Evolutionary conservation across 1,140 invertebrate genomes (phyloP), one percentile per base, ranked within the genome.

Genomic region (Phymorhynchus buccinoides): DNA sequence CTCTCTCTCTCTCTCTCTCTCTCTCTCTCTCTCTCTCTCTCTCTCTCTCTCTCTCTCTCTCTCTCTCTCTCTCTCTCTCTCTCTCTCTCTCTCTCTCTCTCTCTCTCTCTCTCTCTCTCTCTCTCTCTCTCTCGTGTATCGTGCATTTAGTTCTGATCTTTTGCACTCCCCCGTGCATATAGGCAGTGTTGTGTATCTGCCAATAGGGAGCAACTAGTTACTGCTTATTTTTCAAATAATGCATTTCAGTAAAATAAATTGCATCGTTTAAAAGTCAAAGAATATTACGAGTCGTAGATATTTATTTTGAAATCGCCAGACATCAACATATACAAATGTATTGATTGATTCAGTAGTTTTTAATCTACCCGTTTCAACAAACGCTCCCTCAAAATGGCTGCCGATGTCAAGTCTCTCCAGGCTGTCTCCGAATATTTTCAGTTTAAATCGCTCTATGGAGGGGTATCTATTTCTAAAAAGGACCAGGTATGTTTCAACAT

Each of bases 351-450:
- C 52, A 56, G 52, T 27, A 56, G 12, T 27, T 27, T 27, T 12
- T 56, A 12, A 14, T 27, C 52, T 27, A 12, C 52, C 52, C n/a
- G n/a, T n/a, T n/a, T n/a, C n/a, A n/a, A n/a, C n/a, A n/a, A n/a
- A n/a, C n/a, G n/a, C 56, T 62, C 56, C 56, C 56, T 27, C 56
- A 62, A 62, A 62, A 62, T 62, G 56, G 56, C 56, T 27, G 56
- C 56, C 56, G 6, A 22, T 62, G 56, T 6, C 0, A 12, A 27
- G 22, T 27, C 56, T 16, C 56, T 62, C 1, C 56, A 27, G 22
- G 56, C 56, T 27, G 56, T 62, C n/a, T 62, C 56, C 4, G 56
- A 62, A 27, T 62, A 62, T 62, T 62, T 62, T 62, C 56, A 62
- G 2, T 62, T 22, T 4, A 0, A 62, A 27, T 62, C 56, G n/a